Conservation (phyloP, 2,797 vertebrate species). For the Chelonia mydas region DNA sequence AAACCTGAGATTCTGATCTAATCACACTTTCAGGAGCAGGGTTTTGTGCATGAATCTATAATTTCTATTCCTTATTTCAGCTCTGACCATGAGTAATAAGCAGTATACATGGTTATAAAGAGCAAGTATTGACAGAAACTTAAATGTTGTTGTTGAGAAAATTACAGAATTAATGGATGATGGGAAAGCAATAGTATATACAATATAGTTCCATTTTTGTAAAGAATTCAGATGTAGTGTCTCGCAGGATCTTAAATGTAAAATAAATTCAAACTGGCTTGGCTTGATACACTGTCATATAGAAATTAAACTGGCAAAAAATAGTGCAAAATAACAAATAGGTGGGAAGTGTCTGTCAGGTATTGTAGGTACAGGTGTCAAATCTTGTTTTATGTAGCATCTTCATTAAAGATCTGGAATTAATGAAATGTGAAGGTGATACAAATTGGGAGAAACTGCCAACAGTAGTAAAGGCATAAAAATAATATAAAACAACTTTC, state of each 20-base stretch:
- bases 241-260: conserved; percentile 1
- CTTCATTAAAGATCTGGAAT: conserved; percentile 61
- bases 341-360: conserved; percentile 39
- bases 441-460: conserved; percentile 27
- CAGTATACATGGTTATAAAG: neutral
- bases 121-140: neutral
- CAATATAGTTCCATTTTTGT: neutral
- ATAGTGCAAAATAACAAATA: neutral
- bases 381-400: conserved; percentile 58
- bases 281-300: neutral
- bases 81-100: neutral
- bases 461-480: conserved; percentile 52
- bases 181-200: neutral
- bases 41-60: neutral
- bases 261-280: conserved; percentile 31
- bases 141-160: neutral
- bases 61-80: neutral
- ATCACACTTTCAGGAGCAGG: neutral
- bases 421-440: conserved; percentile 64
- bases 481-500: conserved; percentile 42
- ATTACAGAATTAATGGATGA: neutral
- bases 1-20: neutral
- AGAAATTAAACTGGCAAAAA: conserved; percentile 36
- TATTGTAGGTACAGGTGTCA: conserved; percentile 19
- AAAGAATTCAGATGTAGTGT: neutral